Conservation (phyloP, 2,113 vertebrate species). For the Rattus rattus region DNA sequence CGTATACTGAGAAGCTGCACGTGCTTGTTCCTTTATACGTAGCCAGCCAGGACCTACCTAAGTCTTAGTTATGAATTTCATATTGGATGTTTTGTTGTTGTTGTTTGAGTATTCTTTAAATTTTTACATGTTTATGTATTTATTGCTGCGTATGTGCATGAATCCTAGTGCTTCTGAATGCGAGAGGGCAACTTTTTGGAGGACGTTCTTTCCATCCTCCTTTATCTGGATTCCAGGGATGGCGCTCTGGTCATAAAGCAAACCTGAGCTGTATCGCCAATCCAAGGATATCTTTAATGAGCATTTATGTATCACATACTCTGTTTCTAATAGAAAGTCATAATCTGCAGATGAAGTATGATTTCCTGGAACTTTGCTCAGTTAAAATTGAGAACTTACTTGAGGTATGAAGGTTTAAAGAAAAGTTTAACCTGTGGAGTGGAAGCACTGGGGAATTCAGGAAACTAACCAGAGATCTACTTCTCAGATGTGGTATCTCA, state of each 20-base stretch:
- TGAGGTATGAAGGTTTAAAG: background rate
- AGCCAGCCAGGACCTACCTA: background rate
- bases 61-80: background rate
- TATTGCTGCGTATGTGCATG: background rate
- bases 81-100: background rate
- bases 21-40: background rate
- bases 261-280: background rate
- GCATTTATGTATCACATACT: background rate
- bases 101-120: background rate
- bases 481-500: background rate
- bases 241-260: background rate
- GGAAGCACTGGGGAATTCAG: background rate
- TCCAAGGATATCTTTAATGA: background rate
- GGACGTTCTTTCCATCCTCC: background rate
- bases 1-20: background rate
- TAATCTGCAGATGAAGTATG: background rate
- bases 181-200: background rate
- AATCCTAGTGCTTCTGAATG: background rate
- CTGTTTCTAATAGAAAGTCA: background rate
- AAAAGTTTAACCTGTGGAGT: background rate
- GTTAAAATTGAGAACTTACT: slow-evolving; percentile 2
- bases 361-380: background rate
- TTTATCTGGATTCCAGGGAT: background rate
- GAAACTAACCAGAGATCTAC: background rate
- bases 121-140: background rate